Evolutionary conservation across 2,113 vertebrate genomes (phyloP).

Genomic region (Siniperca knerii): DNA sequence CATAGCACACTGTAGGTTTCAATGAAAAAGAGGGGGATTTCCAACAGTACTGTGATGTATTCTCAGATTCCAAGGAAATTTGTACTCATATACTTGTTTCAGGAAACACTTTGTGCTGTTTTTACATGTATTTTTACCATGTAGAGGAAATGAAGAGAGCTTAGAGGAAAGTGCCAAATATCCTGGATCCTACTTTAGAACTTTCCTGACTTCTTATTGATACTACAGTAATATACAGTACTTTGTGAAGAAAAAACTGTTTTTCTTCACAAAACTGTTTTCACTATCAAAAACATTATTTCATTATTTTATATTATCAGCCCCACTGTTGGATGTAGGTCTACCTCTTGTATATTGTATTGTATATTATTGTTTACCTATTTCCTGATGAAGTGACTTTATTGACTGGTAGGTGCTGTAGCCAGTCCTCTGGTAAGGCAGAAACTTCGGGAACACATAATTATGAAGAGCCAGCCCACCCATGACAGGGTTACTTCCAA

Average conservation of each 20-base stretch:
- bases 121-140: conserved; percentile 21
- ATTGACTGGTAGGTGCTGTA: conserved; percentile 87
- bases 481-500: conserved; percentile 85
- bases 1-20: conserved; percentile 42
- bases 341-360: neutral
- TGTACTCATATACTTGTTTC: conserved; percentile 40
- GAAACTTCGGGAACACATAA: conserved; percentile 91
- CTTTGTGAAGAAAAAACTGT: neutral
- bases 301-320: neutral
- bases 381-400: conserved; percentile 24
- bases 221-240: neutral
- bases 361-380: too few species aligned
- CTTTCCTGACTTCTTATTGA: neutral
- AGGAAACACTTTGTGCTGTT: conserved; percentile 23
- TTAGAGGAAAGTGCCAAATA: conserved; percentile 19
- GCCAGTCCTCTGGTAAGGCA: conserved; percentile 94
- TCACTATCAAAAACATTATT: neutral
- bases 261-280: too few species aligned
- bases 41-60: conserved; percentile 37
- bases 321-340: neutral
- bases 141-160: conserved; percentile 36
- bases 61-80: conserved; percentile 58
- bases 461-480: conserved; percentile 90
- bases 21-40: conserved; percentile 64
- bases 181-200: neutral